These are phyloP conservation scores for Antennarius maculatus DNA, from an alignment of 2,797 vertebrate species.

Conservation along the genomic window DNA sequence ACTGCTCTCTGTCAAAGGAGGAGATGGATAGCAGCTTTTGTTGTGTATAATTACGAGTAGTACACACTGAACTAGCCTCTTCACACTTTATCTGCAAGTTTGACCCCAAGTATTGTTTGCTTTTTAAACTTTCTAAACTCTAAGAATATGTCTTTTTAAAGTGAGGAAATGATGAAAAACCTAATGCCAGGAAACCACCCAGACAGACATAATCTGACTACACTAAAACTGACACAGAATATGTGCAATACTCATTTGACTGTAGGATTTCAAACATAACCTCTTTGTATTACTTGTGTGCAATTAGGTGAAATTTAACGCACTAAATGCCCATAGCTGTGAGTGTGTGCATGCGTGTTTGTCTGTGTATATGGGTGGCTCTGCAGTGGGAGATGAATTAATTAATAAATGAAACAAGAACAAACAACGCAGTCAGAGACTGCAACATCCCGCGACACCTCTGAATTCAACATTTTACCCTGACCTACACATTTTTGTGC, in stretches of 20 bases:
- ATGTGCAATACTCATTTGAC: not conserved
- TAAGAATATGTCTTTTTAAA: constrained; percentile 7
- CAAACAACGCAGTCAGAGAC: too few species aligned
- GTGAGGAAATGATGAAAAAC: not conserved
- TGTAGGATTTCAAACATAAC: not conserved
- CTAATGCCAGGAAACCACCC: not conserved
- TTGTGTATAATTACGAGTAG: constrained; percentile 76
- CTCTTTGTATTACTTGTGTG: not conserved
- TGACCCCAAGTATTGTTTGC: constrained; percentile 71
- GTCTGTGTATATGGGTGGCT: too few species aligned
- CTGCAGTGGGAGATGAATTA: too few species aligned
- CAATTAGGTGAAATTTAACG: not conserved
- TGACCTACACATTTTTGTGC: too few species aligned
- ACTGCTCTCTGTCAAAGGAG: constrained; percentile 76
- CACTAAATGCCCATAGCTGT: too few species aligned
- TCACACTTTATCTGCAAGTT: constrained; percentile 70
- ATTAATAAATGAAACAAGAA: too few species aligned
- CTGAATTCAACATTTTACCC: too few species aligned
- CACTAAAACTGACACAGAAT: constrained; percentile 4
- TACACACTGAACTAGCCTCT: constrained; percentile 64
- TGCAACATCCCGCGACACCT: too few species aligned
- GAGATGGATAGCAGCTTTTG: constrained; percentile 79
- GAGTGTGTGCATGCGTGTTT: too few species aligned
- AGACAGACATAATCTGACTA: not conserved
- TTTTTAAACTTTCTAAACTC: constrained; percentile 60